phyloP scores from a whole-genome alignment of 2,888 invertebrate species.

The Tipula confusa region DNA sequence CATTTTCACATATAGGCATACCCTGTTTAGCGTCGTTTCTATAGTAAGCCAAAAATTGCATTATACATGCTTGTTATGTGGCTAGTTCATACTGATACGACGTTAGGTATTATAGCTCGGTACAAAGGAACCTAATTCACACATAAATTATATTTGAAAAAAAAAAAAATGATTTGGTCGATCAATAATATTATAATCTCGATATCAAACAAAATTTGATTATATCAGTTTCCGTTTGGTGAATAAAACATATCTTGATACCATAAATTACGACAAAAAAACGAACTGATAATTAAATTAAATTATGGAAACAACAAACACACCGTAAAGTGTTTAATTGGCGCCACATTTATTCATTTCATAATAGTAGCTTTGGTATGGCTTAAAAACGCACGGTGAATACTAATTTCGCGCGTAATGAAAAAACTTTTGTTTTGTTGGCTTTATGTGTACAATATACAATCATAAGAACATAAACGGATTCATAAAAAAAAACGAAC shows the following conservation, averaged over 20 bases:
- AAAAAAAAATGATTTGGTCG: neutral
- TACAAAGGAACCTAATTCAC: neutral
- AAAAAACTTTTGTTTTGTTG: neutral
- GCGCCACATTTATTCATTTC: neutral
- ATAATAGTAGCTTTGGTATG: neutral
- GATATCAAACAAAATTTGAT: neutral
- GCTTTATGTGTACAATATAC: neutral
- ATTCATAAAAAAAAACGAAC: too few relatives aligned
- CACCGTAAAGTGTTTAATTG: neutral
- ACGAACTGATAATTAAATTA: neutral
- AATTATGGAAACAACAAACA: neutral
- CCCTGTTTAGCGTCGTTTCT: too few relatives aligned
- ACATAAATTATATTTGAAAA: neutral
- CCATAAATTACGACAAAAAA: neutral
- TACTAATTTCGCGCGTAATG: neutral
- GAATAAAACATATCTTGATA: neutral
- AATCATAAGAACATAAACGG: neutral
- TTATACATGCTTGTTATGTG: too few relatives aligned
- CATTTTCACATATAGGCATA: too few relatives aligned
- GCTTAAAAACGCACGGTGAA: neutral
- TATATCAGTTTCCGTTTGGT: neutral
- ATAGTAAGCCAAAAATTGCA: too few relatives aligned
- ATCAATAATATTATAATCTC: neutral
- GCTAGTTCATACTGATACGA: too few relatives aligned
- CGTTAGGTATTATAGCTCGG: too few relatives aligned